phyloP scores from a whole-genome alignment of 1,140 invertebrate species.

The Teleogryllus occipitalis region DNA sequence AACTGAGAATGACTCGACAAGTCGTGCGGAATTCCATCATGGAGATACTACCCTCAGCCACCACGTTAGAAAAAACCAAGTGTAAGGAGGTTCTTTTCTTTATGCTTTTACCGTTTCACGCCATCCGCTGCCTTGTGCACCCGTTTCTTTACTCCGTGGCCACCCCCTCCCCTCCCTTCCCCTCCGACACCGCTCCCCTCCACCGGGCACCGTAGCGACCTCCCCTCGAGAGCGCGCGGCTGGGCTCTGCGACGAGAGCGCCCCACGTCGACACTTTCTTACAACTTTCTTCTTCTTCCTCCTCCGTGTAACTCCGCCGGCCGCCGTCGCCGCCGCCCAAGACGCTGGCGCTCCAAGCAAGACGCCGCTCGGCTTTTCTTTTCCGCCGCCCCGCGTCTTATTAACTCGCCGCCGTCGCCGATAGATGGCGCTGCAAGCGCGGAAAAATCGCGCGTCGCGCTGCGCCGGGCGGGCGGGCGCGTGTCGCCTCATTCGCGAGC shows the following conservation, averaged over 20 bases:
- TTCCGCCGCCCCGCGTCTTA: not conserved
- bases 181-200: too few relatives aligned
- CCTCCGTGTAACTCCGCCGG: not conserved
- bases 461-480: too few relatives aligned
- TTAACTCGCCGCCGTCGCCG: not conserved
- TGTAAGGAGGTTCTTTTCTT: too few relatives aligned
- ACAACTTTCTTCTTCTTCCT: not conserved
- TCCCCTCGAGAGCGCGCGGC: not conserved
- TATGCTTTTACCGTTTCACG: too few relatives aligned
- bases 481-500: too few relatives aligned
- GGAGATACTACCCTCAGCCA: too few relatives aligned
- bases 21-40: too few relatives aligned
- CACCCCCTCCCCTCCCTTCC: not conserved
- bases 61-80: too few relatives aligned
- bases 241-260: not conserved
- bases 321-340: not conserved
- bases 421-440: not conserved
- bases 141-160: too few relatives aligned
- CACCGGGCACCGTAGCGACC: not conserved
- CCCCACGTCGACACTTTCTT: constrained; percentile 3
- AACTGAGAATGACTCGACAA: too few relatives aligned
- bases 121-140: too few relatives aligned
- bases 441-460: not conserved
- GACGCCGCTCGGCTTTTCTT: not conserved
- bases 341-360: not conserved